Evolutionary conservation across 2,797 vertebrate genomes (phyloP).

Genomic region (Peromyscus melanophrys): DNA sequence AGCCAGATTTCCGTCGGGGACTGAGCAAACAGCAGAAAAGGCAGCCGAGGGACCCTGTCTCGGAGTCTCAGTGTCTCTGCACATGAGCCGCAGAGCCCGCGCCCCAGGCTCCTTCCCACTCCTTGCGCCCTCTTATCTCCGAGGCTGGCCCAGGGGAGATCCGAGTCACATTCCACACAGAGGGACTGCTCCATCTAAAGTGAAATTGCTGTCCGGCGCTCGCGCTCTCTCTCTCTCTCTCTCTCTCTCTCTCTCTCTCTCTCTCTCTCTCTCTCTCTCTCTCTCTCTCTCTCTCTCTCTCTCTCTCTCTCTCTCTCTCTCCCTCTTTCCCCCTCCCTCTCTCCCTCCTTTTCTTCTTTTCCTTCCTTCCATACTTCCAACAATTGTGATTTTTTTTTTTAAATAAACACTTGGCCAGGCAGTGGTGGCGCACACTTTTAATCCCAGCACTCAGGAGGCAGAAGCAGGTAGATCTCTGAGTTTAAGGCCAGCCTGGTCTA

Average conservation of each 20-base stretch:
- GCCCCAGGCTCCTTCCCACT: not conserved
- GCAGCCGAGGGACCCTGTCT: not conserved
- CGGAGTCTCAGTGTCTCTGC: not conserved
- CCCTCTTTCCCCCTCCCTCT: not conserved
- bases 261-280: not conserved
- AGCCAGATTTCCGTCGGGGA: not conserved
- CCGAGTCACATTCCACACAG: accelerated
- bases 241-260: too few relatives aligned
- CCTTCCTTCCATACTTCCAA: not conserved
- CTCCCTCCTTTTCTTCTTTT: not conserved
- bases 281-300: accelerated
- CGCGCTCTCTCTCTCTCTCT: accelerated
- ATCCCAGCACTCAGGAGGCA: not conserved
- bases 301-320: accelerated
- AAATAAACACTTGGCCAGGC: not conserved
- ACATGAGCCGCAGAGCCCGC: accelerated
- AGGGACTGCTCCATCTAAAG: not conserved
- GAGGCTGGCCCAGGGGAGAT: not conserved
- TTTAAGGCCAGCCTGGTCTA: not conserved
- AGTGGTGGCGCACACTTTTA: not conserved
- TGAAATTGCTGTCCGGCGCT: not conserved
- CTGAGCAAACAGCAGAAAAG: not conserved
- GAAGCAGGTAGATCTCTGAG: not conserved
- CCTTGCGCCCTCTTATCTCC: accelerated
- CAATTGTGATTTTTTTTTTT: not conserved